Base-by-base conservation (phyloP, 1,140 invertebrate species). In the Ips typographus region DNA sequence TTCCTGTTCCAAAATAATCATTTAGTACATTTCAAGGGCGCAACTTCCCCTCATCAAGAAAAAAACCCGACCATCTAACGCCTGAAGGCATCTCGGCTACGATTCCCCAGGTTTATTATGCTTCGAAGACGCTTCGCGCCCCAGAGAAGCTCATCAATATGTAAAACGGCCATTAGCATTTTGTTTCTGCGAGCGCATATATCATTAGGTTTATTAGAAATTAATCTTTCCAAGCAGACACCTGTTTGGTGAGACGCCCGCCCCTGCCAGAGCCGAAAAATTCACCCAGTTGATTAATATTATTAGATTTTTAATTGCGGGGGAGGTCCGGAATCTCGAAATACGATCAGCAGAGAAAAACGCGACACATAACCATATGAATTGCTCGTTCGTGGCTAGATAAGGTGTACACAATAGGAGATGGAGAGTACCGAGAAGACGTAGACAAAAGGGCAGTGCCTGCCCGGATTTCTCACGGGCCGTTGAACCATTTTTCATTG, bases 401-500 rank as follows among this genome's bases (percentile, higher is more conserved):
- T 52, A 63, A 63, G 47, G 56, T 8, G 22, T 36, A 58, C 40
- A 66, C 64, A 66, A 66, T 66, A 58, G 64, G 7, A 49, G 44
- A 22, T 22, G 22, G 36, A 43, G 8, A 38, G 53, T 59, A 59
- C 57, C 59, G 7, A 37, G 56, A 42, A 63, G 51, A 55, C 41
- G 51, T 65, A 66, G 53, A 68, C 49, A 68, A 59, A 60, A 49
- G 57, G 40, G 56, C 52, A 4, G 41, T 22, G 22, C 57, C 4
- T 39, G 6, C 40, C 67, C 60, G 36, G 63, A 69, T 63, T 69
- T 69, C 67, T 69, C 67, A 69, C 60, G 61, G 68, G 63, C 69
- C 63, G 70, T 62, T 59, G 70, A 58, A 69, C 63, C 56, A 78
- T 78, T 70, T 75, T 73, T 78, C 74, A 78, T 72, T 53, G 58